phyloP scores from a whole-genome alignment of 2,797 vertebrate genomes.

The Cryptoblepharus egeriae region DNA sequence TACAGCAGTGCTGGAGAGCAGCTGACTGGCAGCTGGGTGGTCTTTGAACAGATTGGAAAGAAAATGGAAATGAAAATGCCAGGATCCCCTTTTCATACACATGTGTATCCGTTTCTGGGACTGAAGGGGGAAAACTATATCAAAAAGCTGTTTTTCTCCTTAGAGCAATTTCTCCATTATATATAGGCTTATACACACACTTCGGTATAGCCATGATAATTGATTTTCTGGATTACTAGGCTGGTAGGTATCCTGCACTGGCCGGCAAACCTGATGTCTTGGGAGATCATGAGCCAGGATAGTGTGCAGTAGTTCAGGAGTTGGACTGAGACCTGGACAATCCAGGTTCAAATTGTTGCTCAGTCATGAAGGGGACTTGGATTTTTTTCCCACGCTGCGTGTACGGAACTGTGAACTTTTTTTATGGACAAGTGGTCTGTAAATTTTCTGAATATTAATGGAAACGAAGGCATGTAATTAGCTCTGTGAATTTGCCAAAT shows the following conservation, averaged over 20 bases:
- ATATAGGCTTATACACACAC: background rate
- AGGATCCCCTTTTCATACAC: background rate
- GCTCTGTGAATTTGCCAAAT: background rate
- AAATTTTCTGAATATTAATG: too few species aligned
- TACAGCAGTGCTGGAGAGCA: conserved; percentile 48
- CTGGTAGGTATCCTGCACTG: background rate
- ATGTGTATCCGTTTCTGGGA: background rate
- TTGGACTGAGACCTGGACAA: too few species aligned
- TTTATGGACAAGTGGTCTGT: too few species aligned
- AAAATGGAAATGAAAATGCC: conserved; percentile 52
- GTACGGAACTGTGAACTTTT: too few species aligned
- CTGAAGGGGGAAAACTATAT: background rate
- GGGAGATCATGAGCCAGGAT: background rate
- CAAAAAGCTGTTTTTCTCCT: background rate
- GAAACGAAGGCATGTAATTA: background rate
- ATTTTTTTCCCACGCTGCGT: too few species aligned
- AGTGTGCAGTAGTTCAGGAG: too few species aligned
- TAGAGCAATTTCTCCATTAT: background rate
- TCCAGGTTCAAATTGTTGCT: too few species aligned
- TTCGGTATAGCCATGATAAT: background rate
- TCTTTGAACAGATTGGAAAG: conserved; percentile 41
- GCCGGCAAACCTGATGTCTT: too few species aligned
- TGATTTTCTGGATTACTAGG: background rate
- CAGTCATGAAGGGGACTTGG: background rate
- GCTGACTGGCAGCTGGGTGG: conserved; percentile 26